Conservation (phyloP, 2,113 vertebrate genomes). For the Spermophilus dauricus region DNA sequence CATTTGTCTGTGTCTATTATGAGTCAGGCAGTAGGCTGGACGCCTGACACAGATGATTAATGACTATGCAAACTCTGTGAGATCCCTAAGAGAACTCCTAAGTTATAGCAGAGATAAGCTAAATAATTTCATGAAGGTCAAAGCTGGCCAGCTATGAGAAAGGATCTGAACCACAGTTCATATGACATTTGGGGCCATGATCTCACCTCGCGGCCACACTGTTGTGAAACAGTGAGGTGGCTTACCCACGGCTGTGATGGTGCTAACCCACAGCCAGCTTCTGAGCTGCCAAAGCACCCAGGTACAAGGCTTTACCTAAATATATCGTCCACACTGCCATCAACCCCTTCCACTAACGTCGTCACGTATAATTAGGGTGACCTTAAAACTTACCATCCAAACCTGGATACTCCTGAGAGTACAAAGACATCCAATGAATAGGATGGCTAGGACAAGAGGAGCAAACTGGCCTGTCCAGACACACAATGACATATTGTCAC, state of each 20-base stretch:
- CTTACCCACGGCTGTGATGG: accelerated
- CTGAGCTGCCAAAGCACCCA: accelerated
- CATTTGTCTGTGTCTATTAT: background rate
- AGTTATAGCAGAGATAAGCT: background rate
- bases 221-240: background rate
- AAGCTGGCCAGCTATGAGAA: background rate
- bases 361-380: background rate
- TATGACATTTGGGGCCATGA: background rate
- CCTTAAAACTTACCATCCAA: background rate
- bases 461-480: background rate
- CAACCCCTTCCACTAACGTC: background rate
- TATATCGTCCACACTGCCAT: accelerated
- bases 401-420: background rate
- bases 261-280: background rate
- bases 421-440: background rate
- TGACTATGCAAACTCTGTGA: background rate
- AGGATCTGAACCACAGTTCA: background rate
- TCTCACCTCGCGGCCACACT: background rate
- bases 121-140: conserved; percentile 18
- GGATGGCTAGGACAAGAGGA: background rate
- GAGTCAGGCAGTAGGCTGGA: background rate
- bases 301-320: background rate
- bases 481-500: background rate
- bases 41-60: background rate
- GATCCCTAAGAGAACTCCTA: background rate